Evolutionary conservation across 2,888 invertebrate genomes (phyloP).

Genomic region (Drosophila nr. medialis): DNA sequence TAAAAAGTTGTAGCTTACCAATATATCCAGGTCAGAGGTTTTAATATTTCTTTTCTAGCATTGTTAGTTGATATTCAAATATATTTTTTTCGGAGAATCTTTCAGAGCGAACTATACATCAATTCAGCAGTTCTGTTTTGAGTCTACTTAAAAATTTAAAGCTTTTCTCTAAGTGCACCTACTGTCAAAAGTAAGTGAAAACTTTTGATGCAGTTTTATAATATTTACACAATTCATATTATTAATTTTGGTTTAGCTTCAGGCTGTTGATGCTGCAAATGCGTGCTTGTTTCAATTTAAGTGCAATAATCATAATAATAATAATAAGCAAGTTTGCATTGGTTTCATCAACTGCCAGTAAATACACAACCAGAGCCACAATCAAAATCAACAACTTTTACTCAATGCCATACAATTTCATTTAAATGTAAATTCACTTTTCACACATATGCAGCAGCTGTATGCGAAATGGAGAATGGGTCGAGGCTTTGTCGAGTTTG

Average conservation of each 20-base stretch:
- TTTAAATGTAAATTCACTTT: constrained; percentile 72
- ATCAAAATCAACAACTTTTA: constrained; percentile 48
- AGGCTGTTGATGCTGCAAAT: constrained; percentile 1
- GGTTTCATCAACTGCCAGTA: constrained; percentile 35
- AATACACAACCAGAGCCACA: neutral
- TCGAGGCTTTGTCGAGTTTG: neutral
- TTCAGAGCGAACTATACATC: too few species aligned
- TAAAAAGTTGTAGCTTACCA: neutral
- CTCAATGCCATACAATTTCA: constrained; percentile 53
- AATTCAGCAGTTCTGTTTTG: neutral
- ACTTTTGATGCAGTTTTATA: neutral
- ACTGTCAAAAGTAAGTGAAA: neutral
- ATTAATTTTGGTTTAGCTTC: constrained; percentile 5
- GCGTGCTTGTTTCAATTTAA: constrained; percentile 29
- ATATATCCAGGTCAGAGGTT: neutral
- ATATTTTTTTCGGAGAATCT: too few species aligned
- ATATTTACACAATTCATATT: neutral
- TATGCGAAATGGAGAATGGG: neutral
- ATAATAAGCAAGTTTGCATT: constrained; percentile 43
- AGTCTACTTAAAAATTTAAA: neutral
- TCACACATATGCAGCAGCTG: constrained; percentile 29
- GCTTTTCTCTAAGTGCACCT: neutral
- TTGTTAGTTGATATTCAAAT: too few species aligned
- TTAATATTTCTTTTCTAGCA: too few species aligned
- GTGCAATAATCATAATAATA: constrained; percentile 31